Percentiles rank a stretch among this genome's conserved stretches.
phyloP scores from a whole-genome alignment of 2,888 invertebrate genomes.

The Andrena trimmerana region DNA sequence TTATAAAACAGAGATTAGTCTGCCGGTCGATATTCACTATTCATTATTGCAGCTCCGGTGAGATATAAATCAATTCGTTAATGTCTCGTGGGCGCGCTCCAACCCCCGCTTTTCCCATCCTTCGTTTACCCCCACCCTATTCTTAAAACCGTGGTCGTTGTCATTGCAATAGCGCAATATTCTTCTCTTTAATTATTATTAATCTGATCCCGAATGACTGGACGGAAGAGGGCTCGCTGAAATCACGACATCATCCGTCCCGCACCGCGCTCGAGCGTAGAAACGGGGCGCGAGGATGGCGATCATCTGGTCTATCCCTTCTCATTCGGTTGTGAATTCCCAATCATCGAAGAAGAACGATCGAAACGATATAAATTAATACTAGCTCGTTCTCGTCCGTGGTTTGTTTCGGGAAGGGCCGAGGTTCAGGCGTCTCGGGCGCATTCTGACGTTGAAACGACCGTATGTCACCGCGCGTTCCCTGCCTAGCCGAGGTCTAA shows the following conservation, averaged over 20 bases:
- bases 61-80: constrained; percentile 62
- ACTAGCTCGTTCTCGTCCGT: neutral
- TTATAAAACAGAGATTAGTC: constrained; percentile 82
- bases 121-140: constrained; percentile 4
- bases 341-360: neutral
- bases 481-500: constrained; percentile 34
- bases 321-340: constrained; percentile 5
- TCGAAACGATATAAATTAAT: constrained; percentile 33
- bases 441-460: constrained; percentile 11
- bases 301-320: neutral
- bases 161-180: constrained; percentile 62
- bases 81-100: constrained; percentile 37
- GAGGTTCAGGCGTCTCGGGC: constrained; percentile 55
- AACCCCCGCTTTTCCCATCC: constrained; percentile 15
- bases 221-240: constrained; percentile 77
- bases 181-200: constrained; percentile 10
- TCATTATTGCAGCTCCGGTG: constrained; percentile 78
- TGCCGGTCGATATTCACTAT: constrained; percentile 77
- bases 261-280: constrained; percentile 60
- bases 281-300: constrained; percentile 8
- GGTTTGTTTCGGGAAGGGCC: constrained; percentile 55
- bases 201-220: constrained; percentile 75
- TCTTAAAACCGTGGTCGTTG: constrained; percentile 61
- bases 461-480: constrained; percentile 28
- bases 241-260: constrained; percentile 69